Base-by-base conservation (phyloP, 2,888 invertebrate species). In the Aricia artaxerxes region DNA sequence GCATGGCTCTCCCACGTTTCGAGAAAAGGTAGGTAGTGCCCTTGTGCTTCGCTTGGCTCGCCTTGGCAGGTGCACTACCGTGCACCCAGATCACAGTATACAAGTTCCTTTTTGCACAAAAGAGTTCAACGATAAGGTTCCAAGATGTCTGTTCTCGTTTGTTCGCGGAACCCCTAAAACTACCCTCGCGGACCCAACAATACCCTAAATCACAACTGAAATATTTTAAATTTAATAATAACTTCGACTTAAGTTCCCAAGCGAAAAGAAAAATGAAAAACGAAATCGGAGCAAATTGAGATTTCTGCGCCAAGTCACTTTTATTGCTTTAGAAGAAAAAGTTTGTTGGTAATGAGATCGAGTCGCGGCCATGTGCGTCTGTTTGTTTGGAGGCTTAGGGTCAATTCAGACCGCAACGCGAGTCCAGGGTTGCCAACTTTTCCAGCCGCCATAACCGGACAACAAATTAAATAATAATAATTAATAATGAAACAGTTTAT, bases 241-340 rank as follows among this genome's bases (percentile, higher is more conserved):
- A 69, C 69, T 69, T 69, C 35, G 35, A 69, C 69, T 78, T 78
- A 77, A 77, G n/a, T 24, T 77, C 64, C 64, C 53, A 53, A 72
- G 79, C 81, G 80, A 81, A 82, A 84, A 85, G 85, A 85, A 85
- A 85, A 85, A 87, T 81, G 79, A 79, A 79, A 85, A 85, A 85
- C 85, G 81, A 84, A 82, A 83, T 83, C 83, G 82, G 85, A 85
- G 87, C 86, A 88, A 90, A 90, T 91, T 89, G 89, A 87, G 86
- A 87, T 90, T 91, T 90, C 89, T 88, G 88, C 88, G 87, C 80
- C 86, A 89, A 89, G 87, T 85, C 89, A 88, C 89, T 91, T 91
- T 89, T 89, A 92, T 91, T 90, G 86, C 88, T 89, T 90, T 88
- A 85, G 83, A 82, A 82, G 82, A 83, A 79, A 81, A 83, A 86